These are phyloP conservation scores for Gonioctena quinquepunctata DNA, from an alignment of 1,140 invertebrate genomes.

Conservation along the genomic window DNA sequence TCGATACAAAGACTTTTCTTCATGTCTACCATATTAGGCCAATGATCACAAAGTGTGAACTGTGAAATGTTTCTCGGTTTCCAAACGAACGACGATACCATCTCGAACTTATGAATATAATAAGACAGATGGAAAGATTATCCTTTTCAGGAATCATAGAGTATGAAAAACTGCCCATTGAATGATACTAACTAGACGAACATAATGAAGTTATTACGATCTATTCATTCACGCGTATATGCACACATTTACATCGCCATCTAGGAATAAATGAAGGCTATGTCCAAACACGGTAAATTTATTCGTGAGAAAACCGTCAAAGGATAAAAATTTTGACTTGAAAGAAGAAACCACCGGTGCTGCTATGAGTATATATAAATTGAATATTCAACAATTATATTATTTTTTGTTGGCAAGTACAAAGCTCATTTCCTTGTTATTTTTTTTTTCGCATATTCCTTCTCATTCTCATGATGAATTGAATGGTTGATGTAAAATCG, in stretches of 20 bases:
- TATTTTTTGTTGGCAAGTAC: too few species aligned
- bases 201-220: neutral
- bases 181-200: neutral
- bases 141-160: neutral
- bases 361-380: too few species aligned
- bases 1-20: neutral
- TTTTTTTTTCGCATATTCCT: too few species aligned
- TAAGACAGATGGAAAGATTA: neutral
- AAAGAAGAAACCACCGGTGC: too few species aligned
- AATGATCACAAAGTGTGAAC: neutral
- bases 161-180: neutral
- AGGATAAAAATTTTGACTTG: neutral
- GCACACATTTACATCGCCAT: neutral
- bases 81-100: neutral
- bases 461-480: too few species aligned
- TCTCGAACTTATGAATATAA: neutral
- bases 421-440: too few species aligned
- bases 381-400: too few species aligned
- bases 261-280: neutral
- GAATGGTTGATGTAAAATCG: too few species aligned
- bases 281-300: neutral
- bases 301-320: neutral
- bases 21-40: neutral
- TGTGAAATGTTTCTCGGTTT: neutral
- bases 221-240: neutral